Conservation (phyloP, 2,888 invertebrate genomes). For the Eupithecia pulchellata region DNA sequence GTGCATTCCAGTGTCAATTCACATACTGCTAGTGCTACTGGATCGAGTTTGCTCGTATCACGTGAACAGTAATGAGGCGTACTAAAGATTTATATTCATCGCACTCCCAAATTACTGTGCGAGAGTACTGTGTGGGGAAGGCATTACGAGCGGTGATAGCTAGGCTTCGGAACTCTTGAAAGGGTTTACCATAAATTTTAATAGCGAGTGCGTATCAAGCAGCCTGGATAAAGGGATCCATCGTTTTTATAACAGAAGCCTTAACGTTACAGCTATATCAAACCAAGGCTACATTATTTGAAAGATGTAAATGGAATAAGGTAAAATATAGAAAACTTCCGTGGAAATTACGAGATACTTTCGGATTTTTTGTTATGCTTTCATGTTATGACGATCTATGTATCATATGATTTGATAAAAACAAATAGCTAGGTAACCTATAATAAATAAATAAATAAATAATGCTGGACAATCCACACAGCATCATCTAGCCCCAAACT, state of each 20-base stretch:
- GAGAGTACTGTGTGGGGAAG: slow-evolving; percentile 33
- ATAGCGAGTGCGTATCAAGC: slow-evolving; percentile 24
- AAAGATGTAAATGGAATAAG: not conserved
- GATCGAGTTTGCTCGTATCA: slow-evolving; percentile 6
- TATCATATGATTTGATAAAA: not conserved
- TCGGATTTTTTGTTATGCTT: not conserved
- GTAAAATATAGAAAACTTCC: not conserved
- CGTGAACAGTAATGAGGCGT: slow-evolving; percentile 33
- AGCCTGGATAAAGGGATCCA: slow-evolving; percentile 8
- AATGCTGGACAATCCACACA: too few relatives aligned
- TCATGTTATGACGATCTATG: not conserved
- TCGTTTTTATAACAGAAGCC: slow-evolving; percentile 5
- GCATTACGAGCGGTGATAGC: slow-evolving; percentile 39
- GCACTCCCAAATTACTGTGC: slow-evolving; percentile 39
- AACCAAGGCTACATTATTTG: slow-evolving; percentile 6
- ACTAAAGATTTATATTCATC: slow-evolving; percentile 53
- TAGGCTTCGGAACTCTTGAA: slow-evolving; percentile 38
- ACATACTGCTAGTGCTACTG: not conserved
- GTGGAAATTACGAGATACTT: not conserved
- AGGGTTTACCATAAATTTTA: slow-evolving; percentile 37
- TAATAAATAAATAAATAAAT: too few relatives aligned
- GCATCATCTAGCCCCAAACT: too few relatives aligned
- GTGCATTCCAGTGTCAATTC: not conserved
- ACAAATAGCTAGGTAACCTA: too few relatives aligned
- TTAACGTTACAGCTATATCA: not conserved